These are phyloP conservation scores for Adineta ricciae DNA, from an alignment of 2,888 invertebrate species.

Conservation along the genomic window DNA sequence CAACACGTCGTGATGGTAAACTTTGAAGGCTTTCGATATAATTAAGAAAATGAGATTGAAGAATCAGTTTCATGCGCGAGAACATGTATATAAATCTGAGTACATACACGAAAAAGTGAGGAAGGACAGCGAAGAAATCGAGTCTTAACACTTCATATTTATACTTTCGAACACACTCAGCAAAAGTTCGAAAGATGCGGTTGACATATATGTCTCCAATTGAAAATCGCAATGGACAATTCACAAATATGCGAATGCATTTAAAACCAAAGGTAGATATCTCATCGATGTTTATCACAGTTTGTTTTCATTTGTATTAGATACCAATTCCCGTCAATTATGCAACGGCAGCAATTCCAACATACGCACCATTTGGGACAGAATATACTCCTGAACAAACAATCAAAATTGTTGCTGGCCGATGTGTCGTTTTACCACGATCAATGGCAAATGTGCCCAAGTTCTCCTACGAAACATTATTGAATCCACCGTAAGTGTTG, in stretches of 20 bases:
- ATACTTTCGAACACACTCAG: not conserved
- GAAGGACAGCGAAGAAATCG: too few species aligned
- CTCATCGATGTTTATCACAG: not conserved
- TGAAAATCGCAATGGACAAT: not conserved
- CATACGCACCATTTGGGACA: slow-evolving; percentile 40
- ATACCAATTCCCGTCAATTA: not conserved
- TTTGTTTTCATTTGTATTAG: not conserved
- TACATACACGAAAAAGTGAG: too few species aligned
- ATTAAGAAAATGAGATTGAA: too few species aligned
- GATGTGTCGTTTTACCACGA: slow-evolving; percentile 36
- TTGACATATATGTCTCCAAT: not conserved
- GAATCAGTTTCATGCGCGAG: too few species aligned
- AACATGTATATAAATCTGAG: too few species aligned
- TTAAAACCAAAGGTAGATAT: not conserved
- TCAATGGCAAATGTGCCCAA: not conserved
- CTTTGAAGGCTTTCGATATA: too few species aligned
- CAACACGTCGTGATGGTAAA: too few species aligned
- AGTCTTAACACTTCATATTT: too few species aligned
- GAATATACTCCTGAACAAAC: slow-evolving; percentile 39
- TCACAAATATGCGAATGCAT: not conserved
- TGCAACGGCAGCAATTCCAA: not conserved
- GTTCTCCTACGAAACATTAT: not conserved
- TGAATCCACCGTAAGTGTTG: not conserved
- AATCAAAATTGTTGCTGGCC: slow-evolving; percentile 41
- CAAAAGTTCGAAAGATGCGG: not conserved